Conservation (phyloP, 2,888 invertebrate species). For the Luffia ferchaultella region DNA sequence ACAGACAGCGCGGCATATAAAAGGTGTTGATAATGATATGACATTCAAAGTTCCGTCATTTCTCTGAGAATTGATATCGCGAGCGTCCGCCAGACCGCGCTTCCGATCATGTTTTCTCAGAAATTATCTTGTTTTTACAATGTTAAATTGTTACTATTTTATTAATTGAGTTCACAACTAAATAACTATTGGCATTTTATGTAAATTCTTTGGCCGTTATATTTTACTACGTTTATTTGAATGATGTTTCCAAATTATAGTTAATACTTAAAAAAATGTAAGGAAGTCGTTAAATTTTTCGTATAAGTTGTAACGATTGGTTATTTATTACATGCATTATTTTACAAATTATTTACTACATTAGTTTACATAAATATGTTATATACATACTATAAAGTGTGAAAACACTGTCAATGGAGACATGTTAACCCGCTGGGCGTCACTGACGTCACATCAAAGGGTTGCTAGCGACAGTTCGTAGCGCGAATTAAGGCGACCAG, state of each 20-base stretch:
- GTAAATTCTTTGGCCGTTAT: no score
- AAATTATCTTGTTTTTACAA: neutral
- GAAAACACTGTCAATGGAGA: neutral
- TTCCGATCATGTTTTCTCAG: neutral
- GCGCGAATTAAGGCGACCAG: slow-evolving; percentile 57
- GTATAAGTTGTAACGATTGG: no score
- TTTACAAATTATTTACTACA: no score
- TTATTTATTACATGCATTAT: no score
- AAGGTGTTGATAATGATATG: neutral
- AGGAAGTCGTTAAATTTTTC: no score
- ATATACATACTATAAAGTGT: neutral
- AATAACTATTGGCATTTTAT: no score
- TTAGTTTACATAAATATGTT: no score
- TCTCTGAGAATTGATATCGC: neutral
- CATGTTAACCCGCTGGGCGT: neutral
- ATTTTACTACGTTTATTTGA: no score
- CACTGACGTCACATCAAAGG: neutral
- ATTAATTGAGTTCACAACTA: neutral
- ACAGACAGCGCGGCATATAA: neutral
- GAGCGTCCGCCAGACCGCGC: neutral
- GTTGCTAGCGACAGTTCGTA: slow-evolving; percentile 6
- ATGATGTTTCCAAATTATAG: no score
- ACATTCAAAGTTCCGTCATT: neutral
- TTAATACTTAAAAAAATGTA: no score
- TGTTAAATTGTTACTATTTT: neutral